These are phyloP conservation scores for Hyperoplus immaculatus DNA, from an alignment of 2,797 vertebrate genomes.

Conservation along the genomic window DNA sequence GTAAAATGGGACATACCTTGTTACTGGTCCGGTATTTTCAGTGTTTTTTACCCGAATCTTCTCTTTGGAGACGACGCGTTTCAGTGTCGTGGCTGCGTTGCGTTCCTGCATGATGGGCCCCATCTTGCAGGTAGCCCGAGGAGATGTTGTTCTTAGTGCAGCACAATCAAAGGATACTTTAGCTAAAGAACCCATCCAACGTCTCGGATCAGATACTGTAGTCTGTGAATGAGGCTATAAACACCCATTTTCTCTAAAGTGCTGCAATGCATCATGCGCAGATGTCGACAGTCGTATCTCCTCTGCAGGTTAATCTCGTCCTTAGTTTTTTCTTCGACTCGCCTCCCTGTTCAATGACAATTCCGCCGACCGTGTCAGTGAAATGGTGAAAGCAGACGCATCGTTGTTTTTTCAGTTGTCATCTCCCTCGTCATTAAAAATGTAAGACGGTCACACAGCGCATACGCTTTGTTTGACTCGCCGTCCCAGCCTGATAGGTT, in stretches of 20 bases:
- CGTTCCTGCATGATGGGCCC: slow-evolving; percentile 89
- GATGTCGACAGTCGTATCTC: slow-evolving; percentile 50
- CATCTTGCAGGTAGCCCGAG: slow-evolving; percentile 78
- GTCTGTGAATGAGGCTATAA: slow-evolving; percentile 66
- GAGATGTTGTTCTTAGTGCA: slow-evolving; percentile 55
- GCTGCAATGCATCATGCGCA: slow-evolving; percentile 83
- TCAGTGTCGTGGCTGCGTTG: slow-evolving; percentile 81
- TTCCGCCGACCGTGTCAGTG: slow-evolving; percentile 5
- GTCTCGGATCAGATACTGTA: slow-evolving; percentile 70
- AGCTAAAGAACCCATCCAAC: slow-evolving; percentile 76
- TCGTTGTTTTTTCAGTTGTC: slow-evolving; percentile 30
- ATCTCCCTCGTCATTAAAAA: slow-evolving; percentile 65
- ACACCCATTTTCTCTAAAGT: slow-evolving; percentile 71
- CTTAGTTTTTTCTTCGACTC: slow-evolving; percentile 23
- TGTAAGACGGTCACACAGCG: slow-evolving; percentile 40
- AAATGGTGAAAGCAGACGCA: slow-evolving; percentile 15
- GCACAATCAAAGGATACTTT: slow-evolving; percentile 52
- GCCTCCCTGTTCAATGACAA: slow-evolving; percentile 6
- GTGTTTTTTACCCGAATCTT: slow-evolving; percentile 84
- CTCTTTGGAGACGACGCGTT: slow-evolving; percentile 84
- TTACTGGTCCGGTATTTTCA: slow-evolving; percentile 78
- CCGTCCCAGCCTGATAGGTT: slow-evolving; percentile 72
- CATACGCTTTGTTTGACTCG: slow-evolving; percentile 72
- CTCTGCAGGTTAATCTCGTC: slow-evolving; percentile 55
- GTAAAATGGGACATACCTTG: slow-evolving; percentile 72